Conservation (phyloP, 92 coral and sea anemone species). For the Zoanthus sansibaricus region DNA sequence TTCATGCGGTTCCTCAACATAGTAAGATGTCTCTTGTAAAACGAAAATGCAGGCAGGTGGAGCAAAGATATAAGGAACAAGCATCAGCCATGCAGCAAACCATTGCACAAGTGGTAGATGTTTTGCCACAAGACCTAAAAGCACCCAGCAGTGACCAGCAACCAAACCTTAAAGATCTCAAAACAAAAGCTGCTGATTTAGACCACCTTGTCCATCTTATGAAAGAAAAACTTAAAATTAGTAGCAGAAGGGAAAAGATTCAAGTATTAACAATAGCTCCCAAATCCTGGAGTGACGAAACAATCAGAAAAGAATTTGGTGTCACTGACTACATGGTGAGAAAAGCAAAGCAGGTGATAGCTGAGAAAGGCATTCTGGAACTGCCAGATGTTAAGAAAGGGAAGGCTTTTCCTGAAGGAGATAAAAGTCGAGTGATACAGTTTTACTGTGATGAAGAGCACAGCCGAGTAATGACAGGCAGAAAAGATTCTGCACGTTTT, state of each 20-base stretch:
- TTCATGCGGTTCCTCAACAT: background rate
- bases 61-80: conserved; percentile 10
- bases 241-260: conserved; percentile 32
- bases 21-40: conserved; percentile 11
- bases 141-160: conserved; percentile 9
- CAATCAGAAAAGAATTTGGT: too few species aligned
- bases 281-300: too few species aligned
- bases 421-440: conserved; percentile 28
- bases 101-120: conserved; percentile 32
- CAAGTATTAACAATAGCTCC: conserved; percentile 28
- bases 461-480: conserved; percentile 27
- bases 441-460: conserved; percentile 22
- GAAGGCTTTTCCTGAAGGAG: background rate
- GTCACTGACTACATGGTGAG: too few species aligned
- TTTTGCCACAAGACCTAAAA: conserved; percentile 23
- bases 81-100: conserved; percentile 31
- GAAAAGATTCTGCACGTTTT: background rate
- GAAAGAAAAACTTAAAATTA: conserved; percentile 32
- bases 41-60: conserved; percentile 15
- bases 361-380: conserved; percentile 24
- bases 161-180: conserved; percentile 24
- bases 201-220: conserved; percentile 35
- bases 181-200: conserved; percentile 35
- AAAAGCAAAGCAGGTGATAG: too few species aligned
- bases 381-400: too few species aligned